Evolutionary conservation across 2,888 invertebrate species (phyloP), one percentile per base, ranked within the genome.

Genomic region (Pseudococcus jackbeardsleyi): DNA sequence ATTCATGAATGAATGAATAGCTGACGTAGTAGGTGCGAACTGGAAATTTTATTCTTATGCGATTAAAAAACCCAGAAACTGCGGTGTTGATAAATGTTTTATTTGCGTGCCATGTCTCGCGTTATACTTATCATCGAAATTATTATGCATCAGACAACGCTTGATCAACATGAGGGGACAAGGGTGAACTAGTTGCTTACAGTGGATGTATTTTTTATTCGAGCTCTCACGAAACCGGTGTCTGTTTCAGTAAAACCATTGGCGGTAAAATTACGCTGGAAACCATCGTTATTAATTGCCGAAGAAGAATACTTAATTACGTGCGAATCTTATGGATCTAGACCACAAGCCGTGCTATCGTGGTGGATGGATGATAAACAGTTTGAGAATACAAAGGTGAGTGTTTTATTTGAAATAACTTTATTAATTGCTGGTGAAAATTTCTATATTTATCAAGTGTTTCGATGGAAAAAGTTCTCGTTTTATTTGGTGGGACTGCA

Each of bases 311-410:
- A 88, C 84, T 64, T 84, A 5, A 84, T 89, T 26, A 94, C 94
- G 89, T 98, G 97, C 92, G 95, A 95, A 91, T 95, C 96, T 85
- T 94, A 94, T 90, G 97, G 97, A 79, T 97, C 97, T 89, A 94
- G 97, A 91, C 97, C 97, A 42, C 95, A 95, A 90, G 97, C 97
- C 50, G 94, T 95, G 90, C 94, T 97, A 91, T 94, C 95, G 89
- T 97, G 97, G 97, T 95, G 94, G 91, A 95, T 96, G 91, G 96
- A 96, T 91, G 95, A 95, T 92, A 93, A 94, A 90, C 94, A 94
- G 91, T 95, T 97, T 92, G 94, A 94, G 90, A 93, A 94, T 90
- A 96, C 95, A 91, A 94, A 94, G 94, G 96, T 96, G 46, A 46
- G 46, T 46, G 9, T 50, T 50, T 50, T 15, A 12, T 50, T 50